phyloP scores from a whole-genome alignment of 2,797 vertebrate genomes.

The Margarornis squamiger region DNA sequence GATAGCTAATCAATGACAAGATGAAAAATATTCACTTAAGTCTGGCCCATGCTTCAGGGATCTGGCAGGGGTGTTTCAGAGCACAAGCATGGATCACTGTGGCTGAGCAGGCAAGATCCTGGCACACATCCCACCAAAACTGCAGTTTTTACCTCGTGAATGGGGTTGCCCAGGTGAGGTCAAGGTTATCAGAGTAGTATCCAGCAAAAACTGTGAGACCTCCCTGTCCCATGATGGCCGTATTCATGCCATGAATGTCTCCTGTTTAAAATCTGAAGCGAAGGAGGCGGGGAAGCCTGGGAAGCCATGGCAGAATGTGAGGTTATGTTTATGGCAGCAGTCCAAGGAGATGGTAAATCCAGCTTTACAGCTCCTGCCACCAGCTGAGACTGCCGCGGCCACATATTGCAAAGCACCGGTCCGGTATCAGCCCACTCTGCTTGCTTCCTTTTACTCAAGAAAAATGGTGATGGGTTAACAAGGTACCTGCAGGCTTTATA shows the following conservation, averaged over 20 bases:
- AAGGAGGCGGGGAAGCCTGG: neutral
- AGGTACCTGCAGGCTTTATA: neutral
- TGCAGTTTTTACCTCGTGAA: neutral
- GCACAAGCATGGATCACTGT: accelerated
- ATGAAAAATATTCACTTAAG: neutral
- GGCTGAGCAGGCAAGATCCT: neutral
- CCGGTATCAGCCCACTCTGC: neutral
- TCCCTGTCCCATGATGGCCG: neutral
- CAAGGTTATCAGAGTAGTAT: neutral
- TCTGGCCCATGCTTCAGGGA: neutral
- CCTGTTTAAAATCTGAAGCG: neutral
- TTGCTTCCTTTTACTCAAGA: neutral
- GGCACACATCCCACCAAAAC: neutral
- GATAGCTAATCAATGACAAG: conserved; percentile 36
- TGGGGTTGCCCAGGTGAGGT: neutral
- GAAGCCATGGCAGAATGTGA: neutral
- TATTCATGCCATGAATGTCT: neutral
- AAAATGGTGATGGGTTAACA: neutral
- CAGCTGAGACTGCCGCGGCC: neutral
- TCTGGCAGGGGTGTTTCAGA: neutral
- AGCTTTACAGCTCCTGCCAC: neutral
- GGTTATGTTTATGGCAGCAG: conserved; percentile 19
- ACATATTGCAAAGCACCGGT: neutral
- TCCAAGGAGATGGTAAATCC: conserved; percentile 36
- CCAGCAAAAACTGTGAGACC: neutral